A percentile compares a stretch with the other conserved stretches of the same genome.
Evolutionary conservation across 1,140 invertebrate species (phyloP).

Genomic region (Coptotermes formosanus): DNA sequence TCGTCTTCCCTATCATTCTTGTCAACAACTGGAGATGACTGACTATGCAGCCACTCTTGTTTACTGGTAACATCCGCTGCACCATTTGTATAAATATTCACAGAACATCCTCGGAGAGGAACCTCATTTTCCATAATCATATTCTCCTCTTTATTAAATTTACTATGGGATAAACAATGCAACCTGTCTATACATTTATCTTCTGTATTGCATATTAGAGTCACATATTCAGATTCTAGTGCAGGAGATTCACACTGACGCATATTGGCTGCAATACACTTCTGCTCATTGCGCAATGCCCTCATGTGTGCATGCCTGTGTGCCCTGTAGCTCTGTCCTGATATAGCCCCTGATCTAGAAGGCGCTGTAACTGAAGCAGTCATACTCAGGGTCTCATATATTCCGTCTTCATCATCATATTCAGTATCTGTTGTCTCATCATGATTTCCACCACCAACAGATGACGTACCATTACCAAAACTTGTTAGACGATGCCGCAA

Average conservation of each 20-base stretch:
- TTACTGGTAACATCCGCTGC: background rate
- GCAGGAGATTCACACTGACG: background rate
- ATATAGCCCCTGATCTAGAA: background rate
- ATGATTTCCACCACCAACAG: slow-evolving; percentile 48
- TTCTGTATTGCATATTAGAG: slow-evolving; percentile 27
- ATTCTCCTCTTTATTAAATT: background rate
- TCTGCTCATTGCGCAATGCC: slow-evolving; percentile 34
- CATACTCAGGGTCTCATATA: slow-evolving; percentile 49
- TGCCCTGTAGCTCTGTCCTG: slow-evolving; percentile 26
- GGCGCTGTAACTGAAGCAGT: background rate
- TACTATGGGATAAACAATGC: background rate
- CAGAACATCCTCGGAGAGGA: slow-evolving; percentile 13
- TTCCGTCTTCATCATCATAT: slow-evolving; percentile 56
- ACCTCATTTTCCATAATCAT: background rate
- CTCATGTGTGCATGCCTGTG: slow-evolving; percentile 34
- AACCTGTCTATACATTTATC: background rate
- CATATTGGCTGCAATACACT: background rate
- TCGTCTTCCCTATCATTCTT: background rate
- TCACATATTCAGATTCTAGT: slow-evolving; percentile 24
- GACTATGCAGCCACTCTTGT: background rate
- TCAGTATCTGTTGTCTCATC: slow-evolving; percentile 44
- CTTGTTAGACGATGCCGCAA: slow-evolving; percentile 46
- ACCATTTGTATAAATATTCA: background rate
- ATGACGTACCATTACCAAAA: slow-evolving; percentile 46
- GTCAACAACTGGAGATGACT: background rate